These are phyloP conservation scores for Zingel zingel DNA, from an alignment of 2,113 vertebrate species.

Conservation along the genomic window DNA sequence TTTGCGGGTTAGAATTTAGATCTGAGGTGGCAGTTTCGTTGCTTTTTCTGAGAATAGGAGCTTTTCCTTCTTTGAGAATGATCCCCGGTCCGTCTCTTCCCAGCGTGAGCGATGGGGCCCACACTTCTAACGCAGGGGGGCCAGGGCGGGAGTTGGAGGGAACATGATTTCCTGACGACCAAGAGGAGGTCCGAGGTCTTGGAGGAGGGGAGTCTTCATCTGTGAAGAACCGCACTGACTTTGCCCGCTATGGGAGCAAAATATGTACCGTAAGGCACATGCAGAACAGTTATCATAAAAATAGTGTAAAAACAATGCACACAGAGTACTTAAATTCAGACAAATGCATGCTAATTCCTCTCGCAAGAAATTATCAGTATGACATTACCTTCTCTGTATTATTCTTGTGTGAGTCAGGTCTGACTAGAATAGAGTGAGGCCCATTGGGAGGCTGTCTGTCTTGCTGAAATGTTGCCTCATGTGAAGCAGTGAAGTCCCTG, in stretches of 20 bases:
- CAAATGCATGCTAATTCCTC: background rate
- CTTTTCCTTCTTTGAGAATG: constrained; percentile 86
- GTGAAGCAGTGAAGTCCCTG: constrained; percentile 80
- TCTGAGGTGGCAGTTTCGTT: constrained; percentile 74
- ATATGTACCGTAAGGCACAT: constrained; percentile 18
- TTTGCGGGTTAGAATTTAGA: constrained; percentile 67
- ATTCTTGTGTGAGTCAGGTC: constrained; percentile 90
- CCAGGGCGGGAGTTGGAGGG: constrained; percentile 51
- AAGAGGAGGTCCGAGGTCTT: constrained; percentile 82
- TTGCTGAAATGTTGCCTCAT: constrained; percentile 74
- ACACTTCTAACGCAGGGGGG: constrained; percentile 79
- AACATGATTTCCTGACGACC: constrained; percentile 78
- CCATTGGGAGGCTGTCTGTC: constrained; percentile 77
- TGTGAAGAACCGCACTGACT: constrained; percentile 94
- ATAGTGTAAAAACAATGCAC: background rate
- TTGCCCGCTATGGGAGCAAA: constrained; percentile 86
- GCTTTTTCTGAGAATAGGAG: constrained; percentile 82
- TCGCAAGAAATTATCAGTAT: background rate
- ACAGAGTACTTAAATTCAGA: background rate
- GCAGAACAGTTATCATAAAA: background rate
- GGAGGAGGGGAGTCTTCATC: constrained; percentile 85
- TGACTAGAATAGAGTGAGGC: constrained; percentile 94
- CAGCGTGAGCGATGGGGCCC: constrained; percentile 79
- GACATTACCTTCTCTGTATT: constrained; percentile 89
- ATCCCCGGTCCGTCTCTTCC: constrained; percentile 87